Evolutionary conservation across 2,113 vertebrate genomes (phyloP).

Genomic region (Planiliza haematocheilus): DNA sequence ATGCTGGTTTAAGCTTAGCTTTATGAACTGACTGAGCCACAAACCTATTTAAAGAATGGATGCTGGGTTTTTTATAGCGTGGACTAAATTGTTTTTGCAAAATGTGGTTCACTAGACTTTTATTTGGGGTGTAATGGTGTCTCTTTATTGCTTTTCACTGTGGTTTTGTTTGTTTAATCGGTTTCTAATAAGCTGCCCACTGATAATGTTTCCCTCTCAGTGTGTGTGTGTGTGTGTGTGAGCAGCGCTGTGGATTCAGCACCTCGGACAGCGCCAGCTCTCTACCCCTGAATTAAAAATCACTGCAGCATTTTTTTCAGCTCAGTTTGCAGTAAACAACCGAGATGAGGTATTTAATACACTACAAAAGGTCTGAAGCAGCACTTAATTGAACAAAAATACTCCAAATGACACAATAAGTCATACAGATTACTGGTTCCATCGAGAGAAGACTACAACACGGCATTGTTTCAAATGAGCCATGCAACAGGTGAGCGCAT

Average conservation of each 20-base stretch:
- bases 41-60: neutral
- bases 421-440: neutral
- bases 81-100: neutral
- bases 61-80: slow-evolving; percentile 4
- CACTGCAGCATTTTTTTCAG: slow-evolving; percentile 44
- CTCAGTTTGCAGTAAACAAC: neutral
- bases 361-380: neutral
- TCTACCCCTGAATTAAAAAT: slow-evolving; percentile 11
- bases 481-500: slow-evolving; percentile 59
- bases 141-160: neutral
- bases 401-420: neutral
- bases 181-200: neutral
- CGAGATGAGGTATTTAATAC: neutral
- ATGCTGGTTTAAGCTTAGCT: slow-evolving; percentile 8
- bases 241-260: slow-evolving; percentile 47
- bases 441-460: neutral
- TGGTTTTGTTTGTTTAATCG: neutral
- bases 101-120: neutral
- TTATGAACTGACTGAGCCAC: slow-evolving; percentile 3
- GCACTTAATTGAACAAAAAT: neutral
- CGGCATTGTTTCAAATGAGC: neutral
- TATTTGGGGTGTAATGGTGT: neutral
- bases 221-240: neutral
- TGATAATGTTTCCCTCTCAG: neutral
- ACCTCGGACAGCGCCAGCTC: slow-evolving; percentile 51